phyloP scores from a whole-genome alignment of 1,140 invertebrate genomes.

The Hyphantria cunea region DNA sequence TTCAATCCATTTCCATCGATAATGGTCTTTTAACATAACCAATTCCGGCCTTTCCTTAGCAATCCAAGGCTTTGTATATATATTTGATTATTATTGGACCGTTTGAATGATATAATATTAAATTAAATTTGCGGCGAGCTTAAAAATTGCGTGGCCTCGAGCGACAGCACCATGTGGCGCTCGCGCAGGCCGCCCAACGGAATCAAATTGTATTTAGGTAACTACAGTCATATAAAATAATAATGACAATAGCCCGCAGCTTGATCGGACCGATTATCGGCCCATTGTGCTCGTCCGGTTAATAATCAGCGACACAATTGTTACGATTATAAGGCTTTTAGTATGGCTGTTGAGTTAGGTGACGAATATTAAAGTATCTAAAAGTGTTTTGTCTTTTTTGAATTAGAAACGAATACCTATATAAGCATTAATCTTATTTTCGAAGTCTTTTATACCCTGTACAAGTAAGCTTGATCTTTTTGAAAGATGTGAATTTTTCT shows the following conservation, averaged over 20 bases:
- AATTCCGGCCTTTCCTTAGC: no score
- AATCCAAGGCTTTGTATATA: not conserved
- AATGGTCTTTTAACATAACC: no score
- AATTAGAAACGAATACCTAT: no score
- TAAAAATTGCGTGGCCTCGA: constrained; percentile 46
- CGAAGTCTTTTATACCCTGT: no score
- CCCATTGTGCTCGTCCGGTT: constrained; percentile 33
- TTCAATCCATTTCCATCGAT: no score
- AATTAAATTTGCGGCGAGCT: constrained; percentile 60
- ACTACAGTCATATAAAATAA: constrained; percentile 42
- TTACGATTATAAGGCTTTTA: constrained; percentile 21
- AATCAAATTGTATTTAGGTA: constrained; percentile 34
- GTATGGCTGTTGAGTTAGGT: no score
- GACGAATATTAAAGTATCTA: no score
- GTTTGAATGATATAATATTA: constrained; percentile 49
- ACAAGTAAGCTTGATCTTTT: no score
- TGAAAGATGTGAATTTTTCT: no score
- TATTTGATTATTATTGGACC: constrained; percentile 11
- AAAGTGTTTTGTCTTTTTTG: no score
- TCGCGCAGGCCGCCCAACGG: constrained; percentile 24
- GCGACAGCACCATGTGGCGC: constrained; percentile 55
- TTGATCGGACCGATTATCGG: constrained; percentile 41
- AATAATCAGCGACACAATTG: constrained; percentile 37
- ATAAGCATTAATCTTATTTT: no score
- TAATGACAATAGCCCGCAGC: constrained; percentile 41